Evolutionary conservation across 2,797 vertebrate species (phyloP).

Genomic region (Coilia nasus): DNA sequence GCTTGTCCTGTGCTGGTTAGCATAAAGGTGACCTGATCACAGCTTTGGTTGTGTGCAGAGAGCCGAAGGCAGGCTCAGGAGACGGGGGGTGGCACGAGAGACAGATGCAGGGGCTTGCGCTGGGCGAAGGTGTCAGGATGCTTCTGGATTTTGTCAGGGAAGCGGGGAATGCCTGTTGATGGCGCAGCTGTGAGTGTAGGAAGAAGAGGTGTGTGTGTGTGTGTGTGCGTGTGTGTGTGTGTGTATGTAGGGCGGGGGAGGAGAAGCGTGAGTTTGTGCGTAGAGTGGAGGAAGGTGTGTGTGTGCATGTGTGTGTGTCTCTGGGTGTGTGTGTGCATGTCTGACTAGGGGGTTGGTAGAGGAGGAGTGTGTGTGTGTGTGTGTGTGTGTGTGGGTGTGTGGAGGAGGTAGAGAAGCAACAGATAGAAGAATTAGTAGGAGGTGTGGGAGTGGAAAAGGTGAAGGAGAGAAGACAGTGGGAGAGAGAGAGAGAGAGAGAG

Average conservation of each 20-base stretch:
- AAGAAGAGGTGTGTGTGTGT: slow-evolving; percentile 23
- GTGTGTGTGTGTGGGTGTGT: neutral
- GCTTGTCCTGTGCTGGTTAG: neutral
- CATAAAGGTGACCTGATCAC: neutral
- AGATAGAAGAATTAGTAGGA: neutral
- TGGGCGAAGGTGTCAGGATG: neutral
- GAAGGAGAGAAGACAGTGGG: neutral
- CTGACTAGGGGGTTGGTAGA: neutral
- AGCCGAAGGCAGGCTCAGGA: too few relatives aligned
- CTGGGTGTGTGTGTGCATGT: neutral
- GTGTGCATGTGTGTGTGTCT: neutral
- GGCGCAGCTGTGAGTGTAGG: slow-evolving; percentile 2
- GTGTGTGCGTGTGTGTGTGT: slow-evolving; percentile 29
- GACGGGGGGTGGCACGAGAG: too few relatives aligned
- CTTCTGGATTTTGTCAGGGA: slow-evolving; percentile 14
- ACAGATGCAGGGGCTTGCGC: neutral
- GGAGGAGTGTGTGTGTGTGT: slow-evolving; percentile 20
- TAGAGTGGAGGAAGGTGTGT: neutral
- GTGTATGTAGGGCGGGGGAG: slow-evolving; percentile 31
- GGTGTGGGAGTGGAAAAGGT: slow-evolving; percentile 19
- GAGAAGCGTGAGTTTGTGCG: slow-evolving; percentile 43
- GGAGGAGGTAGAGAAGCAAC: neutral
- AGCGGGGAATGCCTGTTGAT: neutral
- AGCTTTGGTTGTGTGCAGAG: neutral
- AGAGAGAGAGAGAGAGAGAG: neutral